Conservation (phyloP, 1,140 invertebrate species). For the Heliconius nattereri region DNA sequence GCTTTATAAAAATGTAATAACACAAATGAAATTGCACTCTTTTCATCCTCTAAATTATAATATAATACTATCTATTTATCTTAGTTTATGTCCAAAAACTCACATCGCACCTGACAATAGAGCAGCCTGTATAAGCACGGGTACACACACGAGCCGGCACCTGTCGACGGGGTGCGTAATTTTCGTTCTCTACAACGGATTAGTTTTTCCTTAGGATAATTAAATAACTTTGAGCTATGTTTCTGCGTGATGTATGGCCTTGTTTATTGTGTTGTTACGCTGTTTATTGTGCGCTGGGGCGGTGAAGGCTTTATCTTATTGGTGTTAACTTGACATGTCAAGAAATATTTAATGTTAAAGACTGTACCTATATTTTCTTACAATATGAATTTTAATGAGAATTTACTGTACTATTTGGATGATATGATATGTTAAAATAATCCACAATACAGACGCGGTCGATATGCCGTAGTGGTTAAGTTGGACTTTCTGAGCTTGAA, state of each 20-base stretch:
- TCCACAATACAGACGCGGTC: no score
- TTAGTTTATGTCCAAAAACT: not conserved
- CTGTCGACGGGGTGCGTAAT: conserved; percentile 68
- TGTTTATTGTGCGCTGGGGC: conserved; percentile 47
- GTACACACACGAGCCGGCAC: conserved; percentile 58
- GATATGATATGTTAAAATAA: no score
- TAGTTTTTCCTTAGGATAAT: conserved; percentile 80
- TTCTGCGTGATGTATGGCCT: conserved; percentile 72
- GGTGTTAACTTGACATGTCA: not conserved
- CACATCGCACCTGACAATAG: not conserved
- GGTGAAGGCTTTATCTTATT: conserved; percentile 51
- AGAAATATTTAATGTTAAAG: not conserved
- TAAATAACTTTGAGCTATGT: conserved; percentile 80
- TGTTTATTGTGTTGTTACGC: conserved; percentile 74
- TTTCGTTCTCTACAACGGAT: conserved; percentile 73
- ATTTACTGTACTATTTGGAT: no score
- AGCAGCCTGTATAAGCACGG: conserved; percentile 61
- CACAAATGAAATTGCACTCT: no score
- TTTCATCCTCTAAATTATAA: no score
- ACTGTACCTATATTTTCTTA: not conserved
- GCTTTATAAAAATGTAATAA: no score
- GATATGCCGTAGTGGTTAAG: no score
- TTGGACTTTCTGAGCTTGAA: no score
- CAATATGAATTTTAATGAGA: no score
- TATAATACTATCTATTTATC: no score